These are phyloP conservation scores for Nasua narica DNA, from an alignment of 2,797 vertebrate genomes.

Conservation along the genomic window DNA sequence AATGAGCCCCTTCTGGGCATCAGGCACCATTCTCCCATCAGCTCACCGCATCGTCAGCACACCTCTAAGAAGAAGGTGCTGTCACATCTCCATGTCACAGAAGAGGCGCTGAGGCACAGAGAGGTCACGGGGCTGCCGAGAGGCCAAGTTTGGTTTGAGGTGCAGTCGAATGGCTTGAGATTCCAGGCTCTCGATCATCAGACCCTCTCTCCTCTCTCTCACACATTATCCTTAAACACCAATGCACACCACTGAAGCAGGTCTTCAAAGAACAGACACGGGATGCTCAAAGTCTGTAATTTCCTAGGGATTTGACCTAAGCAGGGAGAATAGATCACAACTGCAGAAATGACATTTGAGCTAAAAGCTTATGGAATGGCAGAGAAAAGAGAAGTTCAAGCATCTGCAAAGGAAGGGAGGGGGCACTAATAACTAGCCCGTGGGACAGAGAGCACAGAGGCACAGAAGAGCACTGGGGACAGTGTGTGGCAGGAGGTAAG, in stretches of 20 bases:
- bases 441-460: too few species aligned
- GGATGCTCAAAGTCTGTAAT: background rate
- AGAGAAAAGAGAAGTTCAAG: background rate
- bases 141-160: background rate
- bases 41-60: background rate
- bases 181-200: too few species aligned
- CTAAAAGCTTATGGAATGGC: background rate
- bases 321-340: background rate
- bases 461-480: fast-evolving
- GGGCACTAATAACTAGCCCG: background rate
- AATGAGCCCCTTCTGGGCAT: background rate
- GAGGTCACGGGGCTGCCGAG: too few species aligned
- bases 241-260: background rate
- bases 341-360: background rate
- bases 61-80: background rate
- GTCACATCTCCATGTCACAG: background rate
- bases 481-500: too few species aligned
- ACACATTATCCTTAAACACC: background rate
- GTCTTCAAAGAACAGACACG: background rate
- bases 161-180: too few species aligned
- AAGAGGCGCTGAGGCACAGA: background rate
- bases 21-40: background rate
- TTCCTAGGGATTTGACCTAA: background rate
- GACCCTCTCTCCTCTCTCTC: background rate
- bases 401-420: background rate